Base-by-base conservation (phyloP, 2,113 vertebrate genomes). In the Parus major region DNA sequence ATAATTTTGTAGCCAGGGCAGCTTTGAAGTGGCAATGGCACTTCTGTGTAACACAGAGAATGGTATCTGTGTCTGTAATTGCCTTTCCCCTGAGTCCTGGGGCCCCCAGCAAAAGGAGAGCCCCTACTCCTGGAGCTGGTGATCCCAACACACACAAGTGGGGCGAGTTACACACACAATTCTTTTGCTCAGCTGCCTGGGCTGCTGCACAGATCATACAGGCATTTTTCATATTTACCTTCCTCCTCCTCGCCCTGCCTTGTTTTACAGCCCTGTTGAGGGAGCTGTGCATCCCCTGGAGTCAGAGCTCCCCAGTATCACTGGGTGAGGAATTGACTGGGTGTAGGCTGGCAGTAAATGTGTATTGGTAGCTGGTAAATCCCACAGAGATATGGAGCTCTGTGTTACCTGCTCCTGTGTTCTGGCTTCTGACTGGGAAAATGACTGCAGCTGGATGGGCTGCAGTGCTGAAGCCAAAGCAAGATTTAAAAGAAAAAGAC, bases 91-190 rank as follows among this genome's bases (percentile, higher is more conserved):
- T 5, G 39, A 31, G 41, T 49, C 25, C 41, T 28, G 31, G 31
- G 64, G 79, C 60, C 28, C 55, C 36, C 35, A 50, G 85, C 35
- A n/a, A 6, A 19, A 33, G 29, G 29, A 59, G 65, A 75, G 7
- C 22, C 36, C 16, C 36, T 27, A 0, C 63, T 73, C 66, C 35
- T 52, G 27, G 50, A 44, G 10, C 14, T 36, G 55, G 6, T 49
- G 31, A 25, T 88, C 41, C 68, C 0, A 0, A 1, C 52, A 46
- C 76, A 11, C 64, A 9, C 11, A 20, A 44, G 28, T 15, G 82
- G 72, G 33, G 46, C 0, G 0, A 35, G 50, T 47, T 53, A 6
- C 15, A 20, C 0, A 0, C 12, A 21, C 69, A n/a, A 6, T 57
- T n/a, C 7, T 52, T 82, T 36, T 42, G 59, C 69, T 80, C 3